These are phyloP conservation scores for Dioctria linearis DNA, from an alignment of 2,888 invertebrate species.

Conservation along the genomic window DNA sequence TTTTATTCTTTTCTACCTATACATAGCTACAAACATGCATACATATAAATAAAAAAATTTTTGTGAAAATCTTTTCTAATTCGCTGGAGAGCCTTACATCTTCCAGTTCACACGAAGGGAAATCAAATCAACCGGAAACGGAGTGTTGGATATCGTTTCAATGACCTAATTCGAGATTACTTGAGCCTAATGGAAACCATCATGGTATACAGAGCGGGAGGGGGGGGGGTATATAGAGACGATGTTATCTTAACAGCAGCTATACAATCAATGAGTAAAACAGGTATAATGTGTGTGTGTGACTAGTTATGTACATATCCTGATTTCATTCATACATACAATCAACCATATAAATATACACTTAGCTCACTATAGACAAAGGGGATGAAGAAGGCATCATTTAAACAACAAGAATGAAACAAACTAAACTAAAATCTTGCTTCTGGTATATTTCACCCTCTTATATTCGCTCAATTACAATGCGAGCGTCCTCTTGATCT, in stretches of 20 bases:
- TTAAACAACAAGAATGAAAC: conserved; percentile 35
- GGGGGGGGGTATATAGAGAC: background rate
- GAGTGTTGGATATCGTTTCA: conserved; percentile 50
- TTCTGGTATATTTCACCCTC: conserved; percentile 13
- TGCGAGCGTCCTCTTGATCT: background rate
- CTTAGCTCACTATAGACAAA: background rate
- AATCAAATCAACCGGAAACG: conserved; percentile 51
- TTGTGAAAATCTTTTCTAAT: conserved; percentile 34
- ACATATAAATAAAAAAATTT: background rate
- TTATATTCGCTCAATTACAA: conserved; percentile 39
- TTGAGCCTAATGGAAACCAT: conserved; percentile 45
- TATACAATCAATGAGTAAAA: background rate
- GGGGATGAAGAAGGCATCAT: conserved; percentile 5
- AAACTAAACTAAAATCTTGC: conserved; percentile 46
- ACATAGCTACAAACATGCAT: background rate
- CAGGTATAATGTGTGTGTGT: background rate
- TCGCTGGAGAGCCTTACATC: conserved; percentile 22
- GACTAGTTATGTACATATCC: background rate
- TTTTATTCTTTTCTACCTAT: background rate
- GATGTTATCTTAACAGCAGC: conserved; percentile 30
- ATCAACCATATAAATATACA: background rate
- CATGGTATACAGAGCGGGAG: background rate
- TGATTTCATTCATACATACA: conserved; percentile 16
- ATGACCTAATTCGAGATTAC: conserved; percentile 53
- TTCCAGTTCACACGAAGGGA: conserved; percentile 51